Evolutionary conservation across 2,113 vertebrate genomes (phyloP).

Genomic region (Bufo bufo): DNA sequence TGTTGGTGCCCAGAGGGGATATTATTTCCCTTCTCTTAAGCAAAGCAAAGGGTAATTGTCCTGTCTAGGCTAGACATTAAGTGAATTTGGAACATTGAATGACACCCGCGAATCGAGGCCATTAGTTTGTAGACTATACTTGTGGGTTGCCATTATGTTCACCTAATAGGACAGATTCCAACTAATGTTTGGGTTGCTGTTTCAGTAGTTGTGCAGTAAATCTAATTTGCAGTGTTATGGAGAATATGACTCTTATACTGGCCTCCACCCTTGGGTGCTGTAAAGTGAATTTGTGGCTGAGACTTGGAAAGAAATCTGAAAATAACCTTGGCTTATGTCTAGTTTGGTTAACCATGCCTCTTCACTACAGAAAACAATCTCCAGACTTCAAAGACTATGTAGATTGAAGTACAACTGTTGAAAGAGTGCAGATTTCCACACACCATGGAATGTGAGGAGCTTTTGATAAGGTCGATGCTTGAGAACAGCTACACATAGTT

Average conservation of each 20-base stretch:
- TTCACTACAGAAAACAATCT: not conserved
- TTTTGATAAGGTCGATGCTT: not conserved
- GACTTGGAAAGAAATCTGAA: not conserved
- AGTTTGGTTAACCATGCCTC: not conserved
- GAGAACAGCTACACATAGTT: not conserved
- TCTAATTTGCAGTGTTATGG: not conserved
- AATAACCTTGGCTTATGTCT: slow-evolving; percentile 14
- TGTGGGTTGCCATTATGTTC: not conserved
- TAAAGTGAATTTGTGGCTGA: not conserved
- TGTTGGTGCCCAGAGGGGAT: no score
- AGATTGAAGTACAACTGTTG: not conserved
- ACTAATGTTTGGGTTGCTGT: not conserved
- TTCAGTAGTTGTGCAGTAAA: not conserved
- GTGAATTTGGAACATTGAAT: no score
- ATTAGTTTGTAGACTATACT: no score
- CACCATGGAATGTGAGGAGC: not conserved
- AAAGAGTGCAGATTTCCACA: not conserved
- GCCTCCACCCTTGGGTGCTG: not conserved
- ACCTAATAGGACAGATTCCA: not conserved
- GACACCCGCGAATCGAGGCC: no score
- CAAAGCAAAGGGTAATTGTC: no score
- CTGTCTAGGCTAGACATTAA: no score
- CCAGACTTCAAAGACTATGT: slow-evolving; percentile 11
- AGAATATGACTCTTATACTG: not conserved
- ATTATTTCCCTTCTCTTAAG: no score